phyloP scores from a whole-genome alignment of 2,113 vertebrate species.

The Podarcis cretensis region DNA sequence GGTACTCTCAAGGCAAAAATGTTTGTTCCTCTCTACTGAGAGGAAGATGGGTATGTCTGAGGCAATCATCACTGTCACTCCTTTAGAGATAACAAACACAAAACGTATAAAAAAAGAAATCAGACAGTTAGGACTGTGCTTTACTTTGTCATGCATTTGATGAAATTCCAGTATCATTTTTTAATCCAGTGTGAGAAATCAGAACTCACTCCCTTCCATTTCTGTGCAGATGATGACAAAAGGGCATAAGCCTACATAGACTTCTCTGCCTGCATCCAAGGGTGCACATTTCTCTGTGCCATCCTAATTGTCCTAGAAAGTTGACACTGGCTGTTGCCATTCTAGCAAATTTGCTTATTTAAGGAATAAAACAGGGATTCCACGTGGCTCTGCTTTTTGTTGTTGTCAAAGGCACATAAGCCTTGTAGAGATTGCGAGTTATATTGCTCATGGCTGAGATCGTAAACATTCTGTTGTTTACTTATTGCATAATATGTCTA shows the following conservation, averaged over 20 bases:
- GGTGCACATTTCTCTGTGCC: too few species aligned
- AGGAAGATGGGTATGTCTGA: conserved; percentile 80
- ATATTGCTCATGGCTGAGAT: background rate
- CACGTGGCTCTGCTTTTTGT: background rate
- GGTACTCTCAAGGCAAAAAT: conserved; percentile 84
- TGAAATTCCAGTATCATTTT: background rate
- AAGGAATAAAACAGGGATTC: background rate
- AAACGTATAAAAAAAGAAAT: background rate
- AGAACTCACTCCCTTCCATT: background rate
- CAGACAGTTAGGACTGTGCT: accelerated
- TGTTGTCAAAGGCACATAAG: background rate
- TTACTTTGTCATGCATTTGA: background rate
- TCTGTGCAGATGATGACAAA: background rate
- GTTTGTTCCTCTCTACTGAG: conserved; percentile 78
- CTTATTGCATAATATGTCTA: background rate
- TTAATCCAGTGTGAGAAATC: background rate
- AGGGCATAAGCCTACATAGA: background rate
- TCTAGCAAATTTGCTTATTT: background rate
- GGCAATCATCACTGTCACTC: conserved; percentile 81
- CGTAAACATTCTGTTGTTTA: conserved; percentile 1
- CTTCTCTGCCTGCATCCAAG: background rate
- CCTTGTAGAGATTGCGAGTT: background rate
- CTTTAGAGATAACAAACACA: conserved; percentile 58
- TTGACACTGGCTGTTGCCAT: background rate
- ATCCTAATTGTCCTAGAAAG: background rate